These are phyloP conservation scores for Brachylomia viminalis DNA, from an alignment of 2,888 invertebrate species.

Conservation along the genomic window DNA sequence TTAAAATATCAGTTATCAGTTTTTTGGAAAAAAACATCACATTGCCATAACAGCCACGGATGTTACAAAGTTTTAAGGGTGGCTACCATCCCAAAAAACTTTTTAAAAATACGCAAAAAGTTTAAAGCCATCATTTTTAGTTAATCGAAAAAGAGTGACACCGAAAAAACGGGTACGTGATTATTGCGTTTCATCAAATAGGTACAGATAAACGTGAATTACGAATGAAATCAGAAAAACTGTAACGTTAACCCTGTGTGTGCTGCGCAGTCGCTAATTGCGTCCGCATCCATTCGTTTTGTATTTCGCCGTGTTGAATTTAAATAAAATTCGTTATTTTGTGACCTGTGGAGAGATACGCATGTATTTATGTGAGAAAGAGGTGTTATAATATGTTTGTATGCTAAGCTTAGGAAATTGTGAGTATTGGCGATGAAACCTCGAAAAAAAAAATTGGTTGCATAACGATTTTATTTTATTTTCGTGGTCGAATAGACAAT, in stretches of 20 bases:
- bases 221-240: slow-evolving; percentile 63
- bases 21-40: no score
- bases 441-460: neutral
- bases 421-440: no score
- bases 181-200: slow-evolving; percentile 62
- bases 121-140: slow-evolving; percentile 20
- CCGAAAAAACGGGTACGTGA: slow-evolving; percentile 36
- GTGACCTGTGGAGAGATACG: slow-evolving; percentile 28
- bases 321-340: slow-evolving; percentile 68
- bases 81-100: neutral
- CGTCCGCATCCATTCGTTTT: slow-evolving; percentile 71
- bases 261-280: slow-evolving; percentile 70
- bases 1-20: neutral
- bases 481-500: neutral
- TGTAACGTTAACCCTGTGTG: slow-evolving; percentile 57
- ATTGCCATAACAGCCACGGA: no score
- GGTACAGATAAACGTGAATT: slow-evolving; percentile 66
- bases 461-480: neutral
- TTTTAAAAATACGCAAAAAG: neutral
- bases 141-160: slow-evolving; percentile 43
- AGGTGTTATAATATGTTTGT: slow-evolving; percentile 4
- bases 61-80: no score
- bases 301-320: slow-evolving; percentile 67
- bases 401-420: neutral
- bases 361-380: slow-evolving; percentile 4